Conservation (phyloP, 2,888 invertebrate species). For the Standfussiana lucernea region DNA sequence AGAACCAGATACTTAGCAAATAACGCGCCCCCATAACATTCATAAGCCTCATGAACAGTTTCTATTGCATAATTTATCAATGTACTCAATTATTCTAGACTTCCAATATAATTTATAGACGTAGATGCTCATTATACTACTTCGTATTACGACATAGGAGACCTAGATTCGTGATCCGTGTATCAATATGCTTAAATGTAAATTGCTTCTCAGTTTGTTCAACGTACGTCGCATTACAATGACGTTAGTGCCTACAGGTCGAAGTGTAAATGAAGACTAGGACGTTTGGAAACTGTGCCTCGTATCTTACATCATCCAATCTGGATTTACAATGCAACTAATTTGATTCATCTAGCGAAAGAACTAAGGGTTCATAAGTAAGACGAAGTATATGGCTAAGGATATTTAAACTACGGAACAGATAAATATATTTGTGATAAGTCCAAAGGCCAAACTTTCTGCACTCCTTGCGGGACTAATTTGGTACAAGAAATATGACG, state of each 20-base stretch:
- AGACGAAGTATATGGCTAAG: background rate
- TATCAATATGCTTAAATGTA: conserved; percentile 46
- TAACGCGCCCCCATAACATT: conserved; percentile 44
- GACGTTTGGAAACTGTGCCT: background rate
- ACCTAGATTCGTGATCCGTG: conserved; percentile 42
- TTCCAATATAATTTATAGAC: background rate
- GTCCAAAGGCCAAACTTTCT: conserved; percentile 21
- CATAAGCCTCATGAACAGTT: conserved; percentile 33
- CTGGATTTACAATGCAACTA: background rate
- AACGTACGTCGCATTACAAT: conserved; percentile 23
- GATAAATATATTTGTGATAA: background rate
- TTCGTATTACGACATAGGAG: conserved; percentile 11
- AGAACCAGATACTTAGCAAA: conserved; percentile 44
- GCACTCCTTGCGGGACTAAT: conserved; percentile 28
- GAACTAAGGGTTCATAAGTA: background rate
- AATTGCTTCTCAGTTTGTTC: conserved; percentile 21
- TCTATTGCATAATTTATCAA: conserved; percentile 24
- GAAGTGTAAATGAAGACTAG: conserved; percentile 11
- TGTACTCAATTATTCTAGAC: conserved; percentile 11
- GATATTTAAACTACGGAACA: background rate
- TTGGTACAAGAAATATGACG: conserved; percentile 33
- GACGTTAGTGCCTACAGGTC: background rate
- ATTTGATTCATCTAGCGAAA: background rate
- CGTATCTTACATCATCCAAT: background rate
- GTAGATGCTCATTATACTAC: conserved; percentile 14